phyloP scores from a whole-genome alignment of 2,888 invertebrate species.

The Petrophora chlorosata region DNA sequence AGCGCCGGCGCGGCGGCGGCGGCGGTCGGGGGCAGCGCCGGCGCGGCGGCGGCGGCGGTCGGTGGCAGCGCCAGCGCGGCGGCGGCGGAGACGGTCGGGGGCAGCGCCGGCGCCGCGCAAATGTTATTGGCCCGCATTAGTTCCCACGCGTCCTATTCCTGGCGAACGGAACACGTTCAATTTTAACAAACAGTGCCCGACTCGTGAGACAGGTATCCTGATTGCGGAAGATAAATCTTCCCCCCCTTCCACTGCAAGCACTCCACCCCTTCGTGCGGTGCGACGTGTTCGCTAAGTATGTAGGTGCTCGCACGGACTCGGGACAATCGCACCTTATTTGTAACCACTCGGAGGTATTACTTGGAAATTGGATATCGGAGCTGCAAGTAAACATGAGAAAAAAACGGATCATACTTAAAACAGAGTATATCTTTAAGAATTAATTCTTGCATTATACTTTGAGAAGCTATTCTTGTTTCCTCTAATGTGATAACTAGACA shows the following conservation, averaged over 20 bases:
- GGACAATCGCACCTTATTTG: constrained; percentile 28
- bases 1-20: too few relatives aligned
- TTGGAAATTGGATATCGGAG: neutral
- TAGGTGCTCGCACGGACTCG: constrained; percentile 14
- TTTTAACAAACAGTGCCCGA: constrained; percentile 17
- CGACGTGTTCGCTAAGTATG: constrained; percentile 12
- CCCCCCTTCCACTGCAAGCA: neutral
- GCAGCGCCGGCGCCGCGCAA: neutral
- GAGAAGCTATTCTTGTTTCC: too few relatives aligned
- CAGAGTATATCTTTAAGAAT: too few relatives aligned
- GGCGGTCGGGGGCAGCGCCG: too few relatives aligned
- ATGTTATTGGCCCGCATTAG: neutral
- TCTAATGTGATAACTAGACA: too few relatives aligned
- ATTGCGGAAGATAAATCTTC: constrained; percentile 22
- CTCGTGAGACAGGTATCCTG: constrained; percentile 19
- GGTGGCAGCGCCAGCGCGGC: too few relatives aligned
- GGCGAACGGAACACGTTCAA: constrained; percentile 7
- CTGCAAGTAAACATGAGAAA: neutral
- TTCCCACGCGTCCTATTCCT: constrained; percentile 1
- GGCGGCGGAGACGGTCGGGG: too few relatives aligned
- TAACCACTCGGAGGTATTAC: constrained; percentile 10
- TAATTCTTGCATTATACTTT: too few relatives aligned
- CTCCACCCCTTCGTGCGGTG: neutral
- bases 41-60: too few relatives aligned
- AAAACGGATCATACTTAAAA: too few relatives aligned